Base-by-base conservation (phyloP, 2,797 vertebrate genomes). In the Cetoscarus ocellatus region DNA sequence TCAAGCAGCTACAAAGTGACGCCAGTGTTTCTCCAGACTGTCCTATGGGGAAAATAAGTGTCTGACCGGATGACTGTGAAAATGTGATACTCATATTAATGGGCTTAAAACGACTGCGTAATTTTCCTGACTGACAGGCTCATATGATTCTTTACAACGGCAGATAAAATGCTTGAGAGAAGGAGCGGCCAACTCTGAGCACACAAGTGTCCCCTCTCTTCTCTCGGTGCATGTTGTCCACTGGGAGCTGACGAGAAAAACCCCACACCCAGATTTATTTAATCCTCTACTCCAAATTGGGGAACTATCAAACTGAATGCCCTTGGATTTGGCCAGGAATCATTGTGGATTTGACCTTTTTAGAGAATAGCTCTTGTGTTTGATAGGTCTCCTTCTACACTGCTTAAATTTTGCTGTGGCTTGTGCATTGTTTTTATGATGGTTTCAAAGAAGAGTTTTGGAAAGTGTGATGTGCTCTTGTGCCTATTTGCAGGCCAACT, bases 401-500 rank as follows among this genome's bases (percentile, higher is more conserved):
- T 6, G 0, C 5, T 44, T 45, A 34, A n/a, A 58, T 11, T 63
- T 55, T 35, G 0, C 7, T 63, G 15, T 18, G 17, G 7, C n/a
- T 53, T 49, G 42, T 7, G 61, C 35, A 44, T 61, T 81, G 55
- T 83, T 64, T 80, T 65, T 74, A 44, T 44, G 12, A 86, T 70
- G n/a, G 61, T 42, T 70, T 71, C 73, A 78, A 72, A 82, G 83
- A 55, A 47, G 78, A 77, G 77, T 93, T 93, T 91, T 87, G 93
- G 89, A 93, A 91, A 93, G 87, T 85, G 84, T 91, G 92, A 94
- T 93, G 91, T 88, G 87, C 84, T 89, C 85, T 80, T 86, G 86
- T 87, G 90, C 85, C 94, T 95, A 94, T 94, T 95, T 95, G 90
- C 88, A 90, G 93, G 84, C 87, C 53, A 53, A 85, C 94, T 96